A percentile compares a stretch with the other conserved stretches of the same genome.
phyloP scores from a whole-genome alignment of 2,797 vertebrate genomes.

The Graptemys geographica region DNA sequence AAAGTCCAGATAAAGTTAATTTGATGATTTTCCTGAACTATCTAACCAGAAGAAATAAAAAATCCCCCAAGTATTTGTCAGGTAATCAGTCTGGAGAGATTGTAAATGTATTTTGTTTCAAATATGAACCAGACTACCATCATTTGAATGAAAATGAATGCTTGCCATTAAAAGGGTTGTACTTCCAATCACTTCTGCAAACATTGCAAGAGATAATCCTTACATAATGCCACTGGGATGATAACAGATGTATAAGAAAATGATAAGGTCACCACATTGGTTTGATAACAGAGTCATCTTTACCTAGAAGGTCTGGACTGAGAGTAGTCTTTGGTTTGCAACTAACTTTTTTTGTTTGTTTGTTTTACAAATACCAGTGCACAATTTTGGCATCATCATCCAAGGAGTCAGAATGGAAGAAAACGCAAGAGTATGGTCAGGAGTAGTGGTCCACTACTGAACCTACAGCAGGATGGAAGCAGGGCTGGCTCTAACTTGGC shows the following conservation, averaged over 20 bases:
- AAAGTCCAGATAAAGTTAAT: background rate
- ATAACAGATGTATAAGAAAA: constrained; percentile 8
- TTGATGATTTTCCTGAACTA: background rate
- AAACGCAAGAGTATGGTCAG: background rate
- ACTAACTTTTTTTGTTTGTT: background rate
- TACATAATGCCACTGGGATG: background rate
- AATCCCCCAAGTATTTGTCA: background rate
- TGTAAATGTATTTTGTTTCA: background rate
- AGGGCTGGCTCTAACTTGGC: too few relatives aligned
- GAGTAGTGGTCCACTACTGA: background rate
- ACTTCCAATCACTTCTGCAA: background rate
- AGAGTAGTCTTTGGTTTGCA: background rate
- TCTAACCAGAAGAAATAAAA: background rate
- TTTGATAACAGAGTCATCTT: constrained; percentile 9
- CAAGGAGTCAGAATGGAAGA: background rate
- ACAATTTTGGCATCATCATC: background rate
- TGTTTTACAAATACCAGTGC: background rate
- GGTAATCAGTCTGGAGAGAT: background rate
- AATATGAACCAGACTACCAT: background rate
- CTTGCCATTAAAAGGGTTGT: background rate
- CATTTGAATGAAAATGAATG: constrained; percentile 30
- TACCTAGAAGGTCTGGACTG: background rate
- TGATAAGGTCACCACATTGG: constrained; percentile 12
- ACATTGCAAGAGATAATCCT: background rate
- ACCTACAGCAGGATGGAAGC: background rate